phyloP scores from a whole-genome alignment of 2,888 invertebrate genomes.

The Gymnosoma rotundatum region DNA sequence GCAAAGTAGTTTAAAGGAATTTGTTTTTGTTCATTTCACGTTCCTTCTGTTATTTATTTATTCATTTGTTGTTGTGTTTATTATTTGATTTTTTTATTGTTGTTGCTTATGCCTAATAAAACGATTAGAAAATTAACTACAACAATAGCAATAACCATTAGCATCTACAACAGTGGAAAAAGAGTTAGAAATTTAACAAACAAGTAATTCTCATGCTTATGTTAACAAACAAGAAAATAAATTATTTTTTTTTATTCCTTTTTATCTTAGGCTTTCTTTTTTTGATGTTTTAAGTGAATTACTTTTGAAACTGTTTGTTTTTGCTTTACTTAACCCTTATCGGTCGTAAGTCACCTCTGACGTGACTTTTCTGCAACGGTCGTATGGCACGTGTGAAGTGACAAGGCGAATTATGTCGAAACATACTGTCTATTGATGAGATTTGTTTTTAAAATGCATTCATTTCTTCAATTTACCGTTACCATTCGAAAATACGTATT shows the following conservation, averaged over 20 bases:
- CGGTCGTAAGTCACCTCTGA: no score
- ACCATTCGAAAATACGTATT: no score
- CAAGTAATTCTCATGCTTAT: conserved; percentile 60
- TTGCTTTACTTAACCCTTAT: not conserved
- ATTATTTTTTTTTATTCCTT: conserved; percentile 49
- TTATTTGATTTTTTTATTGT: conserved; percentile 10
- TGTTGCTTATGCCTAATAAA: conserved; percentile 49
- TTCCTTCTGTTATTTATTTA: conserved; percentile 21
- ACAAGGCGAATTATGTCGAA: no score
- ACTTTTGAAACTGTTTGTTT: not conserved
- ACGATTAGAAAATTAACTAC: conserved; percentile 63
- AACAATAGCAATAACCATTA: conserved; percentile 27
- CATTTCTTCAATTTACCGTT: no score
- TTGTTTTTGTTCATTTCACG: conserved; percentile 45
- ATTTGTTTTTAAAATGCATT: no score
- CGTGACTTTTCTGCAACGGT: no score
- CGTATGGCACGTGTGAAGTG: no score
- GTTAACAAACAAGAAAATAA: conserved; percentile 33
- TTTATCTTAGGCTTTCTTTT: not conserved
- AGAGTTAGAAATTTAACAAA: conserved; percentile 46
- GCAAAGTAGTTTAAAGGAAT: conserved; percentile 56
- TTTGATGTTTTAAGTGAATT: conserved; percentile 5
- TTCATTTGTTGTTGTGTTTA: not conserved
- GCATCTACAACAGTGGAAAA: conserved; percentile 1
- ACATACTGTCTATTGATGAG: no score